These are phyloP conservation scores for Ranitomeya variabilis DNA, from an alignment of 2,113 vertebrate genomes.

Conservation along the genomic window DNA sequence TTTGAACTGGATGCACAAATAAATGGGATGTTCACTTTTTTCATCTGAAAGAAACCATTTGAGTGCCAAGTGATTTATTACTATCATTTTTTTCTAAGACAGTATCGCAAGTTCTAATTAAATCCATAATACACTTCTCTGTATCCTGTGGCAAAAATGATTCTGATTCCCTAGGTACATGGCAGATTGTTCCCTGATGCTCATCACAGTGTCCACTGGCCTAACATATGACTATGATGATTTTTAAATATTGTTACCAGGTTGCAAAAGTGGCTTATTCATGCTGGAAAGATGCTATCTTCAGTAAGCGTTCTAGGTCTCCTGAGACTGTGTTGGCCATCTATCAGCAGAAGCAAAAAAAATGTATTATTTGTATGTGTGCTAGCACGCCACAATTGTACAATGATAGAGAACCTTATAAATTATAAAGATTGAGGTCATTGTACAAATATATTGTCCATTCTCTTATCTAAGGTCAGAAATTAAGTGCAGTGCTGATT, in stretches of 20 bases:
- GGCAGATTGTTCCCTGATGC: not conserved
- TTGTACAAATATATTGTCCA: too few relatives aligned
- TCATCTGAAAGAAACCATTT: too few relatives aligned
- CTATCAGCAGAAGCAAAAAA: not conserved
- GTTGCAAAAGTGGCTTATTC: not conserved
- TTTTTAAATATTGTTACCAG: conserved; percentile 45
- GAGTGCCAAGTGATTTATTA: too few relatives aligned
- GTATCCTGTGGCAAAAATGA: not conserved
- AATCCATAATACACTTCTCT: not conserved
- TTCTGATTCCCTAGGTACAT: not conserved
- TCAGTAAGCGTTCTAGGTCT: not conserved
- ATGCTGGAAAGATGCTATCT: conserved; percentile 10
- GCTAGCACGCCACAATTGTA: not conserved
- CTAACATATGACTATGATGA: not conserved
- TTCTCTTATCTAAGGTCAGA: too few relatives aligned
- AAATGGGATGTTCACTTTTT: too few relatives aligned
- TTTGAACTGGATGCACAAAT: too few relatives aligned
- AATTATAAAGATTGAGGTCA: not conserved
- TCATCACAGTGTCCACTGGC: conserved; percentile 21
- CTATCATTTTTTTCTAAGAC: not conserved
- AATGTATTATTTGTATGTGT: too few relatives aligned
- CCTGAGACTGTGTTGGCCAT: not conserved
- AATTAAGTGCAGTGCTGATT: too few relatives aligned
- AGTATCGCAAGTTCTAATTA: not conserved
- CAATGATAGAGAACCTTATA: not conserved